Conservation (phyloP, 1,140 invertebrate species). For the Drosophila melanica region DNA sequence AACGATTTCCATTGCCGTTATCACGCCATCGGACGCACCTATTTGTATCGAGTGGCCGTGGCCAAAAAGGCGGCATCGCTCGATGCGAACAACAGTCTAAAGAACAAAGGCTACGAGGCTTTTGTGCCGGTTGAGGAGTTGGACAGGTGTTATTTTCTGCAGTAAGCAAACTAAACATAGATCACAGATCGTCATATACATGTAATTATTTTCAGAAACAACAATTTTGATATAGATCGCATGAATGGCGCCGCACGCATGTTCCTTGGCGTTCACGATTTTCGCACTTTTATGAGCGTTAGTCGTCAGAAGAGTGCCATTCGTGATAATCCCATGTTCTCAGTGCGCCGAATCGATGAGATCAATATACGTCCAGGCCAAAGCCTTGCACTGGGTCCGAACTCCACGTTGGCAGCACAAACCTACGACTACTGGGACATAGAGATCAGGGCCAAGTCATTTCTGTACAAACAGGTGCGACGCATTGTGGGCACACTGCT, state of each 20-base stretch:
- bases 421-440: constrained; percentile 88
- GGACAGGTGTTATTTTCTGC: constrained; percentile 74
- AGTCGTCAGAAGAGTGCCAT: constrained; percentile 81
- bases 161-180: constrained; percentile 46
- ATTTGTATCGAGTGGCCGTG: constrained; percentile 87
- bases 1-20: constrained; percentile 87
- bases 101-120: constrained; percentile 59
- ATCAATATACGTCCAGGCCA: constrained; percentile 84
- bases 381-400: constrained; percentile 83
- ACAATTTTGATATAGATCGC: constrained; percentile 86
- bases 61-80: constrained; percentile 61
- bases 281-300: constrained; percentile 87
- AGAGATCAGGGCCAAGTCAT: constrained; percentile 86
- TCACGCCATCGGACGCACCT: constrained; percentile 87
- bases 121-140: constrained; percentile 73
- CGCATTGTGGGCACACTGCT: constrained; percentile 89
- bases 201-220: constrained; percentile 80
- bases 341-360: constrained; percentile 84
- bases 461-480: constrained; percentile 91
- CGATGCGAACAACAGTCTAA: constrained; percentile 19
- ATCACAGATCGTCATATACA: no score
- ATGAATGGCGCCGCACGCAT: constrained; percentile 85
- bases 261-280: constrained; percentile 88
- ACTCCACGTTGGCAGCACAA: constrained; percentile 70
- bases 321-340: constrained; percentile 84